These are phyloP conservation scores for Cercocebus atys DNA, from an alignment of 2,113 vertebrate genomes.

Conservation along the genomic window DNA sequence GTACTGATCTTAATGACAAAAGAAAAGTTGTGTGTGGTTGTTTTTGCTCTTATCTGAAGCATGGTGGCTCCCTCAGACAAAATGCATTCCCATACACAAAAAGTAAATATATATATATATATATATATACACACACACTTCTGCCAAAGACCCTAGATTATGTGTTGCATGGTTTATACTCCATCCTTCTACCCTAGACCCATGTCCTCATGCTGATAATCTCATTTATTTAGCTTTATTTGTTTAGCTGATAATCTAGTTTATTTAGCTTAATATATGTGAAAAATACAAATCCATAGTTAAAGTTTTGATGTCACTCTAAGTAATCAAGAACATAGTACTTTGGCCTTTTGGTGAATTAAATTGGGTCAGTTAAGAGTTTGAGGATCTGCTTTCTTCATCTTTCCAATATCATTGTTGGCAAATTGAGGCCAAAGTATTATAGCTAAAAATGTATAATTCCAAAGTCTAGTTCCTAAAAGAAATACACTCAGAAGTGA, in stretches of 20 bases:
- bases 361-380: not conserved
- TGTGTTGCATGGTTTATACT: not conserved
- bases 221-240: not conserved
- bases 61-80: not conserved
- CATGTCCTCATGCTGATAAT: not conserved
- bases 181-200: not conserved
- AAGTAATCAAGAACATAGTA: not conserved
- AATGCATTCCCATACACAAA: not conserved
- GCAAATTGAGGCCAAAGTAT: not conserved
- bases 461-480: not conserved
- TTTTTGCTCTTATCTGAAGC: not conserved
- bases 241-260: not conserved
- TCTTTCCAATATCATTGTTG: not conserved
- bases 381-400: not conserved
- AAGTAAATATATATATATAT: not conserved
- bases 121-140: not conserved
- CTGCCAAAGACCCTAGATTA: not conserved
- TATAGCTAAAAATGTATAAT: not conserved
- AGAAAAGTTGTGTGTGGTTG: not conserved
- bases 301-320: not conserved
- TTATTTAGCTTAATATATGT: not conserved
- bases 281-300: not conserved
- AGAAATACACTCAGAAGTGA: not conserved
- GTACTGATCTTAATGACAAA: not conserved
- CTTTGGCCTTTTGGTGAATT: not conserved